phyloP scores from a whole-genome alignment of 2,888 invertebrate genomes.

The Drosophila sordidapex region DNA sequence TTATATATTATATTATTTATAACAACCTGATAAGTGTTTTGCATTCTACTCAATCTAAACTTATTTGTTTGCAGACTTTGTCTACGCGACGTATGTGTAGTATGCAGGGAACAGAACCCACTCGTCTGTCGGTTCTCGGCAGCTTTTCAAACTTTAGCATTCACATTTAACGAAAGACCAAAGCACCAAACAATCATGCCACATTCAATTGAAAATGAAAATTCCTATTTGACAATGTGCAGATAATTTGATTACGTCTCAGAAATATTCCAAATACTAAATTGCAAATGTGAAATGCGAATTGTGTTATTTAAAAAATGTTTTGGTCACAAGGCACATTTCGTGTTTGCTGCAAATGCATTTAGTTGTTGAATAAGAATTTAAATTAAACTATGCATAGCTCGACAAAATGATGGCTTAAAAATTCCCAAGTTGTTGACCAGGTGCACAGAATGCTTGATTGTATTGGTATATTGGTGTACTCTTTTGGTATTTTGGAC shows the following conservation, averaged over 20 bases:
- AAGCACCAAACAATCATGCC: constrained; percentile 40
- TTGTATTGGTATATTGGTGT: background rate
- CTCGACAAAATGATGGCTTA: constrained; percentile 59
- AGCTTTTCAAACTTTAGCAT: constrained; percentile 24
- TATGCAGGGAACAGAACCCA: constrained; percentile 2
- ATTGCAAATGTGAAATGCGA: constrained; percentile 31
- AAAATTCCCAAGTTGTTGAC: constrained; percentile 44
- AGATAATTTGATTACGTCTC: constrained; percentile 45
- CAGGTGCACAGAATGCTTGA: constrained; percentile 24
- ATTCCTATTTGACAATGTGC: constrained; percentile 19
- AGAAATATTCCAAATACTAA: constrained; percentile 28
- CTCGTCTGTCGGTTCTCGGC: constrained; percentile 18
- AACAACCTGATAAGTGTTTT: background rate
- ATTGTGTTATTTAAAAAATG: constrained; percentile 22
- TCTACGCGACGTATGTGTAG: constrained; percentile 28
- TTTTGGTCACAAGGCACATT: constrained; percentile 35
- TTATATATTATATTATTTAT: background rate
- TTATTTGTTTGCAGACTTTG: background rate
- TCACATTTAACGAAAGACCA: background rate
- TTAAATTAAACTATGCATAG: constrained; percentile 69
- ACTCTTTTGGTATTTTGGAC: constrained; percentile 28
- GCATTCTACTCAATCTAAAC: background rate
- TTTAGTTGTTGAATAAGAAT: constrained; percentile 58
- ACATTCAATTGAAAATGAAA: constrained; percentile 45
- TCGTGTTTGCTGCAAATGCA: constrained; percentile 30